Base-by-base conservation (phyloP, 2,888 invertebrate species). In the Dyspetes luteomarginatus region DNA sequence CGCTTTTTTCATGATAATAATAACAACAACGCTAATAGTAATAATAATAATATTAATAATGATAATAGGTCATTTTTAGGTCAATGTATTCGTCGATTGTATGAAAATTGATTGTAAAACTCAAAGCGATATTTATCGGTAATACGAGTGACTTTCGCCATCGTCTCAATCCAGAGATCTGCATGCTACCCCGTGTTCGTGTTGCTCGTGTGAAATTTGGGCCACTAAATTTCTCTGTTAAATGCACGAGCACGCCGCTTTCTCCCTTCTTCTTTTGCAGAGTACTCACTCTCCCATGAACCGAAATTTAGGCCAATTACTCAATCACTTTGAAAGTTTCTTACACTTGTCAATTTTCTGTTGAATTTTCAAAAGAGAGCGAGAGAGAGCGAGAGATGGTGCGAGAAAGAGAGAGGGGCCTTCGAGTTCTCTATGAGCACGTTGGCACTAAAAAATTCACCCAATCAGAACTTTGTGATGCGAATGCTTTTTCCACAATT, bases 221-320 rank as follows among this genome's bases (percentile, higher is more conserved):
- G 50, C 30, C 52, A 28, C 17, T 15, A 41, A 71, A 78, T 65
- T 72, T 65, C 36, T 12, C 26, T 26, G n/a, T 17, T 36, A 26
- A 28, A 64, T 64, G 45, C 45, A 19, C 36, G 55, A 48, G 28
- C 60, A 58, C 48, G 60, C 36, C 56, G 4, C 30, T 17, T 15
- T 15, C 30, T 17, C 30, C 3, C 55, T 22, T 43, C 50, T 48
- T 5, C 9, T 24, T 3, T 36, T n/a, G 12, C n/a, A 12, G 55
- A 50, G 9, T 69, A 79, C 64, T 74, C 62, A 19, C 36, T 45
- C 45, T 3, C 36, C 52, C 7, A 36, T 17, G 30, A 19, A 5
- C 56, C 43, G 43, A 64, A 74, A 74, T 79, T 64, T 24, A 69
- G 79, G 41, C 12, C 64, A 65, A 55, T 74, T 74, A 62, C 41